Percentiles rank a stretch among this genome's conserved stretches.
Evolutionary conservation across 1,140 invertebrate genomes (phyloP).

Genomic region (Papilio helenus): DNA sequence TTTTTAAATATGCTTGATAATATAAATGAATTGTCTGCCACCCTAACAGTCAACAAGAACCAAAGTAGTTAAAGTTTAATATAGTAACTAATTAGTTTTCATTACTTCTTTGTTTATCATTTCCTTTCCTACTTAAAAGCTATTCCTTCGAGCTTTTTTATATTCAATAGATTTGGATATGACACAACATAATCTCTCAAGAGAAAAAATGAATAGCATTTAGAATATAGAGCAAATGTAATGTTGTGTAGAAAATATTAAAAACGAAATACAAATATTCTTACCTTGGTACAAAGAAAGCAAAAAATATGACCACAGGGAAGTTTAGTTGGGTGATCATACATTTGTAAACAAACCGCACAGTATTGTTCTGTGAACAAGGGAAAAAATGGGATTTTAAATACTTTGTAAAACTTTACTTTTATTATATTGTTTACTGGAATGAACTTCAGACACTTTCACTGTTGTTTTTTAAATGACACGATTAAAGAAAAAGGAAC

Average conservation of each 20-base stretch:
- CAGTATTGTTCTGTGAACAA: constrained; percentile 86
- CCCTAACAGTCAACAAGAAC: no score
- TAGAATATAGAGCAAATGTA: no score
- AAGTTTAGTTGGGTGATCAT: constrained; percentile 93
- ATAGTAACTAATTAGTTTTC: no score
- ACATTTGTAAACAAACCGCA: constrained; percentile 95
- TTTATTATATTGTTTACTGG: neutral
- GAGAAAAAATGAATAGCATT: no score
- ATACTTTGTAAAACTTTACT: neutral
- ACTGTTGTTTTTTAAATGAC: neutral
- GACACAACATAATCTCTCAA: no score
- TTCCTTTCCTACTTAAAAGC: no score
- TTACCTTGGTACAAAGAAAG: constrained; percentile 95
- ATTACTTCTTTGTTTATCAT: no score
- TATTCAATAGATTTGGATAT: neutral
- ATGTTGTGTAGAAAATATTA: neutral
- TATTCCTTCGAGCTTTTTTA: constrained; percentile 5
- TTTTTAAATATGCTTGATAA: neutral
- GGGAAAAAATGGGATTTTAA: neutral
- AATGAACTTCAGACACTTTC: neutral
- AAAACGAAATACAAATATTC: constrained; percentile 39
- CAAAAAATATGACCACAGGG: constrained; percentile 98
- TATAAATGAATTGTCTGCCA: neutral
- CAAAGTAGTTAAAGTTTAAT: no score
- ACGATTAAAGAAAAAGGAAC: neutral